Base-by-base conservation (phyloP, 2,888 invertebrate genomes). In the Caenorhabditis sp. region DNA sequence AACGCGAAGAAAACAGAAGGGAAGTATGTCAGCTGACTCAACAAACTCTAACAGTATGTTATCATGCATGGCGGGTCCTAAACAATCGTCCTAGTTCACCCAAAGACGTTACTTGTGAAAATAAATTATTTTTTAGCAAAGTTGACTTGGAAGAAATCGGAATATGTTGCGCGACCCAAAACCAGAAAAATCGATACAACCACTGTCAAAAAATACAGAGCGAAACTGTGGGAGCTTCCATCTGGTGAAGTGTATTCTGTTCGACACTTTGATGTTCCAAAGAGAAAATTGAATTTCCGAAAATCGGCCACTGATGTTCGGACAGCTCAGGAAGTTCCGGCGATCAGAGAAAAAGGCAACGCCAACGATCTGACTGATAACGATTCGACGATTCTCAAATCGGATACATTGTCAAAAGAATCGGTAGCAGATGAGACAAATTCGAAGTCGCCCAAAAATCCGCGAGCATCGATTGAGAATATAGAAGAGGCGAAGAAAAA, bases 311-410 rank as follows among this genome's bases (percentile, higher is more conserved):
- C 54, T 2, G 70, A 71, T 17, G 49, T 71, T 19, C n/a, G 37
- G n/a, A 71, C 70, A 19, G 70, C 70, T 51, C 70, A 71, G 36
- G 70, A 71, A 37, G 70, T 59, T 5, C 60, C 60, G 31, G 70
- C 70, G 10, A 53, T 66, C 14, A 53, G 70, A 3, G 70, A 71
- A 43, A 66, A 66, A 23, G 66, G 66, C 31, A 62, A 71, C 3
- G 62, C 70, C 24, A 65, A 66, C 26, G 70, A 71, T 63, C 54
- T 51, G 19, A 71, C 70, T 0, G 70, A 71, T 50, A 62, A 71
- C 37, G 70, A 71, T 59, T 66, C 66, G 37, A 57, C 59, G 14
- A 59, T 66, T 23, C 19, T 23, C 4, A 43, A 43, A 43, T 17
- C 43, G 12, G 43, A 27, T 36, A 23, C 2, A 31, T n/a, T 24